Evolutionary conservation across 2,888 invertebrate genomes (phyloP).

Genomic region (Argyra leucocephala): DNA sequence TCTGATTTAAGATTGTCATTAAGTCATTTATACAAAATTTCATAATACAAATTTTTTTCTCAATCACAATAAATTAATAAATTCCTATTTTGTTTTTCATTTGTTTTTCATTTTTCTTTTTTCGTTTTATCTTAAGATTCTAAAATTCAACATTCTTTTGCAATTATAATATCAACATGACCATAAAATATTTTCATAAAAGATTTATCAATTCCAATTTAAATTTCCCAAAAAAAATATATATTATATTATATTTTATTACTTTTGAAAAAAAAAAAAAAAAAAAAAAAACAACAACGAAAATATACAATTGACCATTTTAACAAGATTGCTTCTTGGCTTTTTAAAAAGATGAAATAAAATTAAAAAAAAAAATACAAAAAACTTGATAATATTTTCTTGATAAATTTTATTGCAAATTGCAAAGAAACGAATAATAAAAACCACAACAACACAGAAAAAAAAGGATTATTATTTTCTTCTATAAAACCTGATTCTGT

Average conservation of each 20-base stretch:
- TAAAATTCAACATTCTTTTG: neutral
- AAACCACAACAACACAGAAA: neutral
- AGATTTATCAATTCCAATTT: constrained; percentile 6
- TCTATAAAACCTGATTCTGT: neutral
- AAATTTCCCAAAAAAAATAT: neutral
- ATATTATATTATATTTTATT: neutral
- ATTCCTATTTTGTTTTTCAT: no score
- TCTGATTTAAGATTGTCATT: no score
- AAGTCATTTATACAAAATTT: no score
- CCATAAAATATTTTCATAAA: neutral
- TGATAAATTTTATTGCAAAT: constrained; percentile 6
- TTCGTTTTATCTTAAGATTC: neutral
- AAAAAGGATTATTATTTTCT: neutral
- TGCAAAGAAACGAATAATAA: neutral
- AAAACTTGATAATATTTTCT: constrained; percentile 1
- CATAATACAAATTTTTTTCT: no score
- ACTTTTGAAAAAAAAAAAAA: neutral
- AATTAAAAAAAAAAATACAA: neutral
- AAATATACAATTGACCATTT: neutral
- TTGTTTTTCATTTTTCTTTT: no score
- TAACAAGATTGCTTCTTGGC: neutral
- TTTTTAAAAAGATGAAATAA: neutral
- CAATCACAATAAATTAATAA: no score
- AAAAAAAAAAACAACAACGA: neutral
- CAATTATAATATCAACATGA: neutral